Base-by-base conservation (phyloP, 2,113 vertebrate species). In the Sitta europaea region DNA sequence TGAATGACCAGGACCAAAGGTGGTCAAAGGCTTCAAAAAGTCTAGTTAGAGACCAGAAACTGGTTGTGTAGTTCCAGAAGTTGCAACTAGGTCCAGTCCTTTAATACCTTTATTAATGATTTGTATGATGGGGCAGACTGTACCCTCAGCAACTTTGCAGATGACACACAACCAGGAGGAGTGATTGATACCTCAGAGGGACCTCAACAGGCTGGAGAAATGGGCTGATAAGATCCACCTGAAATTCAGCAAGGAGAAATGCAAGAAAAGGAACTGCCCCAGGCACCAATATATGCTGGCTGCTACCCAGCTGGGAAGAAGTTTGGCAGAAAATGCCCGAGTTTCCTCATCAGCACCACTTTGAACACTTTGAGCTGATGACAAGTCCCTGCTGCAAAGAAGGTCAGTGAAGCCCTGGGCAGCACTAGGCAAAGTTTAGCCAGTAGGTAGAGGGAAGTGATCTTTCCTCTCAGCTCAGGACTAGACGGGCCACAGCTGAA, bases 11-110 rank as follows among this genome's bases (percentile, higher is more conserved):
- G 14, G 16, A 5, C 27, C 19, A 50, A 40, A 14, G 1, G 6
- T 67, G 5, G 4, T 36, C 48, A 11, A 47, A 55, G 17, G 10
- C 4, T 24, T 53, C 20, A 38, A 71, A n/a, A 73, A 29, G 3
- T 48, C 10, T 33, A 10, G 10, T n/a, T 66, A 13, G 29, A 66
- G 10, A 6, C 8, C 55, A 90, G 23, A 51, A 36, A 15, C 3
- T 10, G 31, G 16, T 0, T 0, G 1, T 45, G 6, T 27, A 36
- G 10, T 3, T 14, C 11, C 17, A 66, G 55, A 17, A n/a, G 4
- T 40, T 17, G 59, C 10, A 45, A 6, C 2, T 35, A 25, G 2
- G 4, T 63, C 14, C 21, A 35, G 10, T 63, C 19, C 14, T 33
- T 77, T 58, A 71, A 67, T 22, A 22, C 3, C 7, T 73, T 54